phyloP scores from a whole-genome alignment of 2,797 vertebrate genomes.

The Sebastes vulpes region DNA sequence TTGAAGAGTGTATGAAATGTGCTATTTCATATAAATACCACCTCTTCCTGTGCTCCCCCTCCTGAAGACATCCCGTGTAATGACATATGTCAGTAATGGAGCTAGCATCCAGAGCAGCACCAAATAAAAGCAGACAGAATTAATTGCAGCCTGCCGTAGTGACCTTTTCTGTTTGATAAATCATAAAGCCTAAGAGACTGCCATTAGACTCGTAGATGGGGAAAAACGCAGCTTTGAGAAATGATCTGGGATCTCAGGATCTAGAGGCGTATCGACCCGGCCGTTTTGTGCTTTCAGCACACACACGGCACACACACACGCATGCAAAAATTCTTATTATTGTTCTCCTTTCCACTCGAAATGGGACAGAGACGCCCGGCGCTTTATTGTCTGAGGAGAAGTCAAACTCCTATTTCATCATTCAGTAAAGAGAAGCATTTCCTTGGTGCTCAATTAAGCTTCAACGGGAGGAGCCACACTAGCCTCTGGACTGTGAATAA shows the following conservation, averaged over 20 bases:
- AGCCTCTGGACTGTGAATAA: conserved; percentile 47
- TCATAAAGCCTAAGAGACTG: conserved; percentile 71
- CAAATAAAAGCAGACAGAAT: conserved; percentile 84
- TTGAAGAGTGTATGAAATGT: not conserved
- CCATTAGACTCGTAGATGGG: conserved; percentile 57
- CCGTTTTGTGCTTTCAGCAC: conserved; percentile 8
- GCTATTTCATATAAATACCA: conserved; percentile 26
- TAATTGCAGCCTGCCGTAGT: conserved; percentile 77
- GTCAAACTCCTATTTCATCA: conserved; percentile 67
- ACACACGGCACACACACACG: not conserved
- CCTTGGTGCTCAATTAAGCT: conserved; percentile 66
- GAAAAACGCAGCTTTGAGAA: conserved; percentile 77
- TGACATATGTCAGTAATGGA: conserved; percentile 75
- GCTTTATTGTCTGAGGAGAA: conserved; percentile 46
- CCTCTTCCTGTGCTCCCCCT: conserved; percentile 6
- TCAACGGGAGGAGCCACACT: conserved; percentile 43
- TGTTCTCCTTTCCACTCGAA: conserved; percentile 19
- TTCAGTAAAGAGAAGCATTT: conserved; percentile 51
- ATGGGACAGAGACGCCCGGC: conserved; percentile 11
- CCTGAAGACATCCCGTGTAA: conserved; percentile 50
- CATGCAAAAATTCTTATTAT: conserved; percentile 34
- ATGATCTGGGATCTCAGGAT: conserved; percentile 66
- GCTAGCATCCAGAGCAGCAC: conserved; percentile 50
- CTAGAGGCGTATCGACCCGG: conserved; percentile 66
- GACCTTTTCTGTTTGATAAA: conserved; percentile 87